phyloP scores from a whole-genome alignment of 2,888 invertebrate species.

The Neocrepidodera transversa region DNA sequence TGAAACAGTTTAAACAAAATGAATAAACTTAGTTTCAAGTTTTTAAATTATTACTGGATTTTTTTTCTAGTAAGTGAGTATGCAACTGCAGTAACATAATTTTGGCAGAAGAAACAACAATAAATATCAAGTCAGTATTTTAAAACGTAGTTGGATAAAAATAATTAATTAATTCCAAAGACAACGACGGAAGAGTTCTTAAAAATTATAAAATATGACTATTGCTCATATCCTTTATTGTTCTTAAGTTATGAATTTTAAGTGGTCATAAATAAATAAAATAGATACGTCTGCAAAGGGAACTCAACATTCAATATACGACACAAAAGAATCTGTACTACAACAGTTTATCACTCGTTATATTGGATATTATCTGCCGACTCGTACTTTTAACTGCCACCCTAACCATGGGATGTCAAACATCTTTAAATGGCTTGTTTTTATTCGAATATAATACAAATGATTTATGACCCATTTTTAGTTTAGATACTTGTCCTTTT shows the following conservation, averaged over 20 bases:
- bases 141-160: too few species aligned
- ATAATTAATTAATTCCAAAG: too few species aligned
- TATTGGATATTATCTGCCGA: slow-evolving; percentile 22
- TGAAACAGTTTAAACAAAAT: too few species aligned
- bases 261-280: slow-evolving; percentile 16
- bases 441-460: slow-evolving; percentile 26
- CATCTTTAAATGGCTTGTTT: slow-evolving; percentile 27
- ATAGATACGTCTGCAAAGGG: background rate
- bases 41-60: too few species aligned
- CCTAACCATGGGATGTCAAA: slow-evolving; percentile 42
- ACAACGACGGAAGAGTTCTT: too few species aligned
- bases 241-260: slow-evolving; percentile 16
- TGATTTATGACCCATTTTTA: slow-evolving; percentile 31
- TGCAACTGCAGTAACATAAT: too few species aligned
- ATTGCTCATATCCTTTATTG: background rate
- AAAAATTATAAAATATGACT: too few species aligned
- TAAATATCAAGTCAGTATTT: too few species aligned
- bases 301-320: slow-evolving; percentile 9
- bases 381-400: slow-evolving; percentile 37
- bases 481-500: background rate
- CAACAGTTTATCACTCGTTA: slow-evolving; percentile 11
- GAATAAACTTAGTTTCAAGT: too few species aligned
- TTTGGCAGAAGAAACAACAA: too few species aligned
- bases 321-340: slow-evolving; percentile 9
- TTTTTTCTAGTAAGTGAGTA: too few species aligned